Conservation (phyloP, 92 coral and sea anemone species). For the Epizoanthus ramosus region DNA sequence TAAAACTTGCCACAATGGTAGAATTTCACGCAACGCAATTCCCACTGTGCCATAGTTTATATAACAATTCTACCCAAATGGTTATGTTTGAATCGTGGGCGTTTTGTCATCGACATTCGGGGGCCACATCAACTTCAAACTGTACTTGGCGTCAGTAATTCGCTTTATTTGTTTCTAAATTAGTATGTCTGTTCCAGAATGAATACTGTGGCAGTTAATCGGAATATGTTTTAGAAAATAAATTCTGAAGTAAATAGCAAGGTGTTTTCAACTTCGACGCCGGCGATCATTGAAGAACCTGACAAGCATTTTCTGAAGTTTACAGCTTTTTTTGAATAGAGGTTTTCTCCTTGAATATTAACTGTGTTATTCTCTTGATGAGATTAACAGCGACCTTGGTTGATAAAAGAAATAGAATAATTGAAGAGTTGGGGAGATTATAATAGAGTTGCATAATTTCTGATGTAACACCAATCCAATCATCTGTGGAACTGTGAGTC, state of each 20-base stretch:
- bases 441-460: no score
- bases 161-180: slow-evolving; percentile 15
- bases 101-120: background rate
- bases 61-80: slow-evolving; percentile 13
- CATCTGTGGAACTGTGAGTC: no score
- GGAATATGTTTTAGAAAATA: background rate
- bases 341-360: slow-evolving; percentile 6
- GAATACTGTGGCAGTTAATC: background rate
- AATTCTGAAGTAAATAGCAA: background rate
- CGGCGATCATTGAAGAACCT: background rate
- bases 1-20: slow-evolving; percentile 31
- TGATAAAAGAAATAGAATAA: slow-evolving; percentile 31
- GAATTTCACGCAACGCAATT: background rate
- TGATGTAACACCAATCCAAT: no score
- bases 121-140: background rate
- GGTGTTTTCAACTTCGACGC: background rate
- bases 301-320: background rate
- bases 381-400: slow-evolving; percentile 13
- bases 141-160: background rate
- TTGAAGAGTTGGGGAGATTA: background rate
- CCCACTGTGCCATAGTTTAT: slow-evolving; percentile 7
- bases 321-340: slow-evolving; percentile 6
- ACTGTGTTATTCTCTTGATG: slow-evolving; percentile 14
- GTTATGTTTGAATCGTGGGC: background rate
- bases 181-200: background rate